A percentile compares a stretch with the other conserved stretches of the same genome.
These are phyloP conservation scores for Chaetorhynchus papuensis DNA, from an alignment of 2,113 vertebrate genomes.

Conservation along the genomic window DNA sequence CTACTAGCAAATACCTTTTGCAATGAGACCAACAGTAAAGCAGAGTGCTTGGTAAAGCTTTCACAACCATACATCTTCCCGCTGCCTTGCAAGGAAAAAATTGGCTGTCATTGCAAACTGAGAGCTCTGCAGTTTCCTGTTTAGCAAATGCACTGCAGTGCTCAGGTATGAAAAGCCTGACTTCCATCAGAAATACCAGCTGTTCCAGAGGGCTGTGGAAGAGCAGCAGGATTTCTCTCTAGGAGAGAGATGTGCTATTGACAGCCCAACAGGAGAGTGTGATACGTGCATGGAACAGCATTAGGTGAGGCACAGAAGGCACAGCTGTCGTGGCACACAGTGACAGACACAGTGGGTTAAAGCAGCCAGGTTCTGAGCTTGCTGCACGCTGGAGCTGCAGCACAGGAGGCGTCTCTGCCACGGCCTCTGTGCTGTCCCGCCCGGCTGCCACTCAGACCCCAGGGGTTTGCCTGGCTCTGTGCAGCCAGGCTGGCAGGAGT, in stretches of 20 bases:
- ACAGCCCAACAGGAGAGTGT: background rate
- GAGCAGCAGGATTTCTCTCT: background rate
- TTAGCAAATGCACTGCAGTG: background rate
- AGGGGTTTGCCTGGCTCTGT: background rate
- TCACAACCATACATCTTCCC: background rate
- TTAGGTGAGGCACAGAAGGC: background rate
- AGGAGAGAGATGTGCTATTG: background rate
- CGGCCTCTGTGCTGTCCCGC: accelerated
- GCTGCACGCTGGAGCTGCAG: background rate
- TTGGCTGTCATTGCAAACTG: background rate
- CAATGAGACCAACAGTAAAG: background rate
- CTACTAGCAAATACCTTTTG: background rate
- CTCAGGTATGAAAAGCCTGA: background rate
- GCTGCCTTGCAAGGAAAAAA: background rate
- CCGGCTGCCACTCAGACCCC: background rate
- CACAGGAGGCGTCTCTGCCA: background rate
- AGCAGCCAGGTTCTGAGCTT: background rate
- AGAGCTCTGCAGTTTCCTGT: background rate
- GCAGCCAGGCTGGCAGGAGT: background rate
- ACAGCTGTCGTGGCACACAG: background rate
- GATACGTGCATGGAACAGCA: accelerated
- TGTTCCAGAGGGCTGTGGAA: background rate
- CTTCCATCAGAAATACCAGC: background rate
- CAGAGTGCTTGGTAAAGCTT: background rate
- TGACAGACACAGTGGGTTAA: background rate